Conservation (phyloP, 2,113 vertebrate species). For the Laticauda laticaudata region DNA sequence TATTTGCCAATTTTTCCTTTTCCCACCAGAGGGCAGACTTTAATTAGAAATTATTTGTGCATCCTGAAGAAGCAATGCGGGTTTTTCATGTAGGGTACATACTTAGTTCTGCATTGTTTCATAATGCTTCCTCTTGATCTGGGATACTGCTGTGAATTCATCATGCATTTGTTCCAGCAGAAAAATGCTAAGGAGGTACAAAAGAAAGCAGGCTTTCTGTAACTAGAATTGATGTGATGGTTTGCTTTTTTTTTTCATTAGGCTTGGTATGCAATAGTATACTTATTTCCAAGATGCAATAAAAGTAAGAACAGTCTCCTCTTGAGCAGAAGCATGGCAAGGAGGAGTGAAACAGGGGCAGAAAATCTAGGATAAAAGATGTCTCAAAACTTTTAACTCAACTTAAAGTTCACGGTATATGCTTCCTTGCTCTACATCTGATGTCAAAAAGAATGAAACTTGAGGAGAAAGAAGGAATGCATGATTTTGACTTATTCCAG, state of each 20-base stretch:
- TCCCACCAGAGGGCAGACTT: slow-evolving; percentile 70
- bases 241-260: rapidly evolving
- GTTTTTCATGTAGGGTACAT: rapidly evolving
- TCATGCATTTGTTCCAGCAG: background rate
- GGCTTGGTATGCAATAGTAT: background rate
- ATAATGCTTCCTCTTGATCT: rapidly evolving
- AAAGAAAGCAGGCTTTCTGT: background rate
- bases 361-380: background rate
- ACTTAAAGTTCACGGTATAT: background rate
- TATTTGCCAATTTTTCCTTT: slow-evolving; percentile 3
- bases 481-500: background rate
- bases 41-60: slow-evolving; percentile 42
- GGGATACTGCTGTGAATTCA: background rate
- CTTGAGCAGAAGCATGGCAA: background rate
- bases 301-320: background rate
- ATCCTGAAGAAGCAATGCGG: rapidly evolving
- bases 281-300: background rate
- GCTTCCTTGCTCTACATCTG: background rate
- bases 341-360: background rate
- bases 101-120: background rate
- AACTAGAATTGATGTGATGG: background rate
- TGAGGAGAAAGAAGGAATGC: background rate
- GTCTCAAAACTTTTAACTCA: background rate
- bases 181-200: background rate
- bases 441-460: background rate